A percentile compares a stretch with the other conserved stretches of the same genome.
Evolutionary conservation across 2,113 vertebrate genomes (phyloP).

Genomic region (Larimichthys crocea): DNA sequence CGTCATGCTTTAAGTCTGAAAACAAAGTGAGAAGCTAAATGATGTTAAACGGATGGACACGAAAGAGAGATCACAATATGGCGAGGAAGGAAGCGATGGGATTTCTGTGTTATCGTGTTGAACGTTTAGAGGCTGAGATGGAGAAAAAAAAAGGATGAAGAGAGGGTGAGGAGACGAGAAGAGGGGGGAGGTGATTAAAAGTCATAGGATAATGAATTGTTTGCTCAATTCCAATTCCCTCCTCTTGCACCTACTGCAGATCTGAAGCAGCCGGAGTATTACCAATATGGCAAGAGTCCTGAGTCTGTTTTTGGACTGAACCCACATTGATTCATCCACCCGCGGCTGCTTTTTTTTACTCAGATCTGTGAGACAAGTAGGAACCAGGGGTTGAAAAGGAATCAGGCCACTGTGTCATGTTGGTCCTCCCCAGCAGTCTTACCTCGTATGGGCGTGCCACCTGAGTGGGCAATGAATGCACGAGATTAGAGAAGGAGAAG

Average conservation of each 20-base stretch:
- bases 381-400: slow-evolving; percentile 75
- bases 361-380: slow-evolving; percentile 72
- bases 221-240: slow-evolving; percentile 77
- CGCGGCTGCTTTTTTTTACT: slow-evolving; percentile 44
- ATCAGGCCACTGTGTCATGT: slow-evolving; percentile 79
- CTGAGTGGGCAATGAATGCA: slow-evolving; percentile 86
- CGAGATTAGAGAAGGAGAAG: slow-evolving; percentile 85
- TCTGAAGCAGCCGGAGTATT: slow-evolving; percentile 66
- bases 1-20: slow-evolving; percentile 62
- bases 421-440: slow-evolving; percentile 82
- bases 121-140: slow-evolving; percentile 60
- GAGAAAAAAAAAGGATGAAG: slow-evolving; percentile 39
- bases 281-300: slow-evolving; percentile 59
- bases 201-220: slow-evolving; percentile 67
- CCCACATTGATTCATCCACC: slow-evolving; percentile 61
- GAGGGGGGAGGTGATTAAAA: slow-evolving; percentile 61
- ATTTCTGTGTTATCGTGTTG: slow-evolving; percentile 44
- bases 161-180: slow-evolving; percentile 58
- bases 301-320: slow-evolving; percentile 54
- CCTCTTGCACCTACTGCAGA: slow-evolving; percentile 73
- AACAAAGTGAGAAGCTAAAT: slow-evolving; percentile 53
- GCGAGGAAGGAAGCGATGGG: slow-evolving; percentile 81
- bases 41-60: slow-evolving; percentile 72
- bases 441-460: slow-evolving; percentile 86
- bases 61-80: slow-evolving; percentile 72